Evolutionary conservation across 1,140 invertebrate species (phyloP), one percentile per base, ranked within the genome.

Genomic region (Neuroterus valhalla): DNA sequence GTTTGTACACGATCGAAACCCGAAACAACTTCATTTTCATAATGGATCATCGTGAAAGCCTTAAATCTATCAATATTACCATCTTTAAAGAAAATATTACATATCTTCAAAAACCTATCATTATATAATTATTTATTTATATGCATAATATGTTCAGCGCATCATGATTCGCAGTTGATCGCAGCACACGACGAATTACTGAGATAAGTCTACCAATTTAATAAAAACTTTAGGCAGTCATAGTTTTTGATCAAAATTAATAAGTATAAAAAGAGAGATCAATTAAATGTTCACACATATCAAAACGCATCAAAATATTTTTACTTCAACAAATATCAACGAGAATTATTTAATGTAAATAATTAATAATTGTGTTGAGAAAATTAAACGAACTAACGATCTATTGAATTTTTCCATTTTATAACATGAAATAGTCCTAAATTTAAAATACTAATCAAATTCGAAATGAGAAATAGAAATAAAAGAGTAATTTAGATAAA

Each of bases 61-160:
- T n/a, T n/a, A n/a, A n/a, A n/a, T n/a, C n/a, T n/a, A n/a, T n/a
- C n/a, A n/a, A n/a, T n/a, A n/a, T n/a, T n/a, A n/a, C 75, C 77
- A 74, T 78, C 69, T 48, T 78, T 77, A 14, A 48, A 31, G 42
- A 68, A 66, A 38, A 74, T 62, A 55, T 38, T 75, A 71, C 42
- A 74, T 72, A 44, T 67, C 19, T 72, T 75, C 75, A 77, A 75
- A 78, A 78, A 72, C 70, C 76, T 80, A 80, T 72, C 21, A 15
- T 74, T 76, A 78, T 77, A 80, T 78, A 80, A 76, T 76, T 46
- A 70, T 80, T 80, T 43, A 62, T 71, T 66, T 73, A 74, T 78
- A 78, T n/a, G n/a, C n/a, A n/a, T 80, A 81, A 38, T 38, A 62
- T 55, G 26, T 62, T 62, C n/a, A 62, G 55, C 14, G 12, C 15